Evolutionary conservation across 1,140 invertebrate genomes (phyloP), one percentile per base, ranked within the genome.

Genomic region (Dreissena rostriformis): DNA sequence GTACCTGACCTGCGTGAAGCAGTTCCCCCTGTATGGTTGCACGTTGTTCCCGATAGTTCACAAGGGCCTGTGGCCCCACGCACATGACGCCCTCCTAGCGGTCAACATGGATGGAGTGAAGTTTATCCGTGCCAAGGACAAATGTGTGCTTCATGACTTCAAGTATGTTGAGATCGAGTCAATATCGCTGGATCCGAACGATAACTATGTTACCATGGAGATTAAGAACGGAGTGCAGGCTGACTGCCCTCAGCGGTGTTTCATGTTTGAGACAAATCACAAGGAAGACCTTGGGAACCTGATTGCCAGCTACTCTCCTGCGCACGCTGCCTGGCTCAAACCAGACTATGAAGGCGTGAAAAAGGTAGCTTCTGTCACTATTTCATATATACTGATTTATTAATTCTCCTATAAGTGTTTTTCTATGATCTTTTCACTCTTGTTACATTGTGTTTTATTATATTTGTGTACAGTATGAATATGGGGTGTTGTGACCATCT

Each of bases 1-100:
- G 87, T 99, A 99, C 92, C 94, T 99, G 67, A 98, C 97, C 0
- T 98, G 98, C 91, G 98, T 99, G 0, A 99, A 98, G 97, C 98
- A 99, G 93, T 99, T 98, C 93, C 97, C 98, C 0, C 94, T 99
- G 0, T 99, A 99, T 91, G 98, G 98, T 2, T 98, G 97, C 71
- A 98, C 98, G 0, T 96, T 98, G 94, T 99, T 97, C 93, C 96
- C 96, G 53, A 98, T 98, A 49, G 97, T 96, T 0, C 98, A 98
- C 92, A 96, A 97, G 85, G 97, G 97, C 4, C 97, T 97, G 91
- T 97, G 98, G 97, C 97, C 97, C 11, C 98, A 98, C 91, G 97
- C 95, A 55, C 95, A 95, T 86, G 94, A 94, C 74, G 90, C 95
- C 11, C 95, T 97, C 17, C 94, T 99, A 17, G 98, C 98, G 22